Base-by-base conservation (phyloP, 1,140 invertebrate species). In the Hormaphis cornu region DNA sequence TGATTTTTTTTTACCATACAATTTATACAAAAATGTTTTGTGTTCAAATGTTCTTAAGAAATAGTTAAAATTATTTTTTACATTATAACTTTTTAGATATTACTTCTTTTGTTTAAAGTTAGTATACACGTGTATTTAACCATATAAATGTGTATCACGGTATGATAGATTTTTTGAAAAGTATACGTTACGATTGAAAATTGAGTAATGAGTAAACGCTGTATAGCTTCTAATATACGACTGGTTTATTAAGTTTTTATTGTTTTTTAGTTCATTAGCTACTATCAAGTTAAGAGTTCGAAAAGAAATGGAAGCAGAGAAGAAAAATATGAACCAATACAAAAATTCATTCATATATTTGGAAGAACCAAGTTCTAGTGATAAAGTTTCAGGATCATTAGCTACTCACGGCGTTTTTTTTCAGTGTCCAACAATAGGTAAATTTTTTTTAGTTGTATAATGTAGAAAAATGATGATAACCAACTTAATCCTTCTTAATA, bases 391-490 rank as follows among this genome's bases (percentile, higher is more conserved):
- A 14, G 80, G 82, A 7, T 73, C 83, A 71, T 77, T 86, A 42
- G 84, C 85, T 52, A 84, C 85, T 2, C 78, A 75, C 72, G 89
- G 88, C 54, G 86, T 93, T 9, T 91, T 81, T 76, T 93, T 88
- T 75, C 85, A 83, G 56, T 95, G 91, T 80, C 87, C 91, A 1
- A 76, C 93, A 44, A 84, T 93, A 71, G 88, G 89, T 75, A 84
- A 87, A 52, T 72, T 40, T 40, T 24, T 54, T 33, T 33, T n/a
- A n/a, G n/a, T n/a, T n/a, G n/a, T n/a, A 20, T 33, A 20, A 6
- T 7, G 35, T 20, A 44, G 4, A n/a, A n/a, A 54, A 35, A 14
- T 40, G 3, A 33, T 40, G n/a, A 5, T 24, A 58, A n/a, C 16
- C 0, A 40, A 20, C 22, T n/a, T 0, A 24, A 24, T 40, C 3